Percentiles rank a stretch among this genome's conserved stretches.
Conservation (phyloP, 1,140 invertebrate species). For the Odontomachus brunneus region DNA sequence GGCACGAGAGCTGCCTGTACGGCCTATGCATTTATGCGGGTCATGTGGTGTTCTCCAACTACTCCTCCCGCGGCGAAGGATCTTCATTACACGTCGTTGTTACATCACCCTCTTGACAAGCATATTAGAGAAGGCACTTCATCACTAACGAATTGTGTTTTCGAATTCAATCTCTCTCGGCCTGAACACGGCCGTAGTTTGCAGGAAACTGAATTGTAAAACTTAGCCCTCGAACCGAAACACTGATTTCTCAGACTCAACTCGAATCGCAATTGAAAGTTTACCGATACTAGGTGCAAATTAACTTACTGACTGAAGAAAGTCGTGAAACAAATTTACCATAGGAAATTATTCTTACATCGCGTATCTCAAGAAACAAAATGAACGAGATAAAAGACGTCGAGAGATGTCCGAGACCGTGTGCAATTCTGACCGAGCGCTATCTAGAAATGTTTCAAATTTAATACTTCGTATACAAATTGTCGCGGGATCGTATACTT, state of each 20-base stretch:
- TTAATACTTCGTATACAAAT: not conserved
- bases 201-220: not conserved
- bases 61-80: not conserved
- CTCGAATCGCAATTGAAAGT: too few species aligned
- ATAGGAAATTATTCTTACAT: too few species aligned
- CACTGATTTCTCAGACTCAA: not conserved
- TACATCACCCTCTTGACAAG: constrained; percentile 38
- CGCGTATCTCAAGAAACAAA: too few species aligned
- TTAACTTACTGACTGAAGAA: too few species aligned
- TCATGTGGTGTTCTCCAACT: constrained; percentile 20
- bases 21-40: constrained; percentile 48
- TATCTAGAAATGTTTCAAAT: not conserved
- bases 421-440: too few species aligned
- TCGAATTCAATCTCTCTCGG: not conserved
- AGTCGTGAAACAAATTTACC: too few species aligned
- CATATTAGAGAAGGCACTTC: constrained; percentile 33
- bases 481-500: not conserved
- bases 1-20: constrained; percentile 12
- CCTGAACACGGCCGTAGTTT: not conserved
- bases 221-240: not conserved
- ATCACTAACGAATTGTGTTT: constrained; percentile 22
- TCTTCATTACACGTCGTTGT: constrained; percentile 43
- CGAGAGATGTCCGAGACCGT: too few species aligned
- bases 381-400: too few species aligned
- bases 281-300: too few species aligned